Conservation (phyloP, 1,140 invertebrate species). For the Meteorus sp. region DNA sequence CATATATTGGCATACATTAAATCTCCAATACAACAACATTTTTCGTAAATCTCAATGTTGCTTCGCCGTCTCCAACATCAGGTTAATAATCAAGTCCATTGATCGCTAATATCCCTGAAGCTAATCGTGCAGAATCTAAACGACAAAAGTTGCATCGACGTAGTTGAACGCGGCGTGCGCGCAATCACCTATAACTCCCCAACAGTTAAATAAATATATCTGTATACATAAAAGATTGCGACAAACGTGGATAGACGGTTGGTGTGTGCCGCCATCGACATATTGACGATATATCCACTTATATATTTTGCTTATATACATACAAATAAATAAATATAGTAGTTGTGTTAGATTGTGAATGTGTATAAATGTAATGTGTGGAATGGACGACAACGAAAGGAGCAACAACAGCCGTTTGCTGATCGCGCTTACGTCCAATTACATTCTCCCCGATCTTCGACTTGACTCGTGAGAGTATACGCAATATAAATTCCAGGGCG, state of each 20-base stretch:
- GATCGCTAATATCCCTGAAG: slow-evolving; percentile 22
- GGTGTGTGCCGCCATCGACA: too few relatives aligned
- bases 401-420: not conserved
- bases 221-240: slow-evolving; percentile 1
- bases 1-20: too few relatives aligned
- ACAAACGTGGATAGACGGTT: not conserved
- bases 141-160: slow-evolving; percentile 21
- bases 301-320: too few relatives aligned
- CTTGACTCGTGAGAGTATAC: slow-evolving; percentile 12
- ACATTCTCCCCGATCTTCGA: slow-evolving; percentile 5
- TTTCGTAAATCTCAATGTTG: not conserved
- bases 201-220: not conserved
- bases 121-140: slow-evolving; percentile 21
- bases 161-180: not conserved
- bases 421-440: slow-evolving; percentile 1
- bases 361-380: too few relatives aligned
- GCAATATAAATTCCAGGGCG: slow-evolving; percentile 29
- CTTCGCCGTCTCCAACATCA: not conserved
- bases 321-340: too few relatives aligned
- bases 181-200: too few relatives aligned
- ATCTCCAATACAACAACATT: too few relatives aligned
- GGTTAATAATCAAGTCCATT: slow-evolving; percentile 20
- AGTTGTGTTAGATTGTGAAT: too few relatives aligned
- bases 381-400: too few relatives aligned
- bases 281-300: too few relatives aligned